Base-by-base conservation (phyloP, 2,797 vertebrate genomes). In the Trachurus trachurus region DNA sequence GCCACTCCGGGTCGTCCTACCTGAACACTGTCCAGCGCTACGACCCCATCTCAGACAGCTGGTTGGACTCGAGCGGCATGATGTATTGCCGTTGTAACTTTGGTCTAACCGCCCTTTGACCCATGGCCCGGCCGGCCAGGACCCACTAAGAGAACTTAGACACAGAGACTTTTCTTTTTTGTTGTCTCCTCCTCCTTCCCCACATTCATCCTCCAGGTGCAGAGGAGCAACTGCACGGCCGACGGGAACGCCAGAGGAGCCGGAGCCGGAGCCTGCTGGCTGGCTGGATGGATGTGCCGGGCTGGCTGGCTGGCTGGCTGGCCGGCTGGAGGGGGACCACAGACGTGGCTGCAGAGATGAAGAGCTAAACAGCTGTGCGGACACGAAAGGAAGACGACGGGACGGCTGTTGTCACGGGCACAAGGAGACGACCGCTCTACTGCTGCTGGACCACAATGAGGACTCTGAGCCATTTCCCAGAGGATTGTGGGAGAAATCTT, bases 21-120 rank as follows among this genome's bases (percentile, higher is more conserved):
- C 94, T 99, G 91, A 99, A 98, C 94, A 97, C 97, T 26, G 98
- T 99, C 65, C 98, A 99, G 93, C 96, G 96, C 60, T 99, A 99
- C 6, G 96, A 99, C 71, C 98, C 98, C 22, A 96, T 99, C 91
- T 96, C 97, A 0, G 98, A 99, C 87, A 96, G 95, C 45, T 99
- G 98, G 98, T 95, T 96, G 95, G 98, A 99, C 95, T 97, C 96
- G 0, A 98, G 97, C 1, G 97, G 97, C 66, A 99, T 99, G 98
- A 96, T 97, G 94, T 97, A 97, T 89, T 99, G 98, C 78, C 98
- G 98, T 11, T 99, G 98, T 95, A 99, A 99, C 90, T 99, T 99
- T 90, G 98, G 98, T 77, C 93, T 99, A 66, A 97, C 98, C 17
- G 97, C 98, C 1, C 97, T 99, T 93, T 99, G 97, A 99, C 93